Evolutionary conservation across 2,797 vertebrate genomes (phyloP).

Genomic region (Gobio occitaniae): DNA sequence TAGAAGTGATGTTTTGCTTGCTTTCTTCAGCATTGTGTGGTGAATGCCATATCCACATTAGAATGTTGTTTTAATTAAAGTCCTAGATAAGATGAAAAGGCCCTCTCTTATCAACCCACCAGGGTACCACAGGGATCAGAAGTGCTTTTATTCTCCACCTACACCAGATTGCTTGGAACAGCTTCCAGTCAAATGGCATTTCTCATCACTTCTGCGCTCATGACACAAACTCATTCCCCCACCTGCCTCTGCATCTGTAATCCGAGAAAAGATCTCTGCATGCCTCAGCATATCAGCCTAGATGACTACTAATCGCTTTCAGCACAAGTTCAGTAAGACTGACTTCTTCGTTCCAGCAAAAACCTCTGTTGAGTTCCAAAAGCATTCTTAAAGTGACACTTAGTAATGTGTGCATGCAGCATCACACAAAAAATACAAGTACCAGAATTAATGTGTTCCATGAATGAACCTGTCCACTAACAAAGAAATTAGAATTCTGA

Average conservation of each 20-base stretch:
- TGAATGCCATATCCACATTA: background rate
- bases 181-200: background rate
- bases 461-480: background rate
- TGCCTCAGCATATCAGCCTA: background rate
- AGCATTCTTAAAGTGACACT: background rate
- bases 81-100: background rate
- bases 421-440: background rate
- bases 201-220: background rate
- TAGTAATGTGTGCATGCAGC: background rate
- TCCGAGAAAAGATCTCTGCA: background rate
- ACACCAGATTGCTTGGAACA: background rate
- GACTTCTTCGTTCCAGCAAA: background rate
- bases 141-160: background rate
- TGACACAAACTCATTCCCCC: background rate
- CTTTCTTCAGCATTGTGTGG: background rate
- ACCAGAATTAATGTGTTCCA: background rate
- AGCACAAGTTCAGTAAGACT: background rate
- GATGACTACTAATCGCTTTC: background rate
- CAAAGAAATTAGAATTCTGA: background rate
- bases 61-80: background rate
- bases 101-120: slow-evolving; percentile 5
- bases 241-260: background rate
- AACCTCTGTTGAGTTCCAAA: background rate
- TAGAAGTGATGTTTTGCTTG: background rate
- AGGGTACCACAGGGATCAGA: background rate